Evolutionary conservation across 2,113 vertebrate genomes (phyloP), one percentile per base, ranked within the genome.

Genomic region (Carassius gibelio): DNA sequence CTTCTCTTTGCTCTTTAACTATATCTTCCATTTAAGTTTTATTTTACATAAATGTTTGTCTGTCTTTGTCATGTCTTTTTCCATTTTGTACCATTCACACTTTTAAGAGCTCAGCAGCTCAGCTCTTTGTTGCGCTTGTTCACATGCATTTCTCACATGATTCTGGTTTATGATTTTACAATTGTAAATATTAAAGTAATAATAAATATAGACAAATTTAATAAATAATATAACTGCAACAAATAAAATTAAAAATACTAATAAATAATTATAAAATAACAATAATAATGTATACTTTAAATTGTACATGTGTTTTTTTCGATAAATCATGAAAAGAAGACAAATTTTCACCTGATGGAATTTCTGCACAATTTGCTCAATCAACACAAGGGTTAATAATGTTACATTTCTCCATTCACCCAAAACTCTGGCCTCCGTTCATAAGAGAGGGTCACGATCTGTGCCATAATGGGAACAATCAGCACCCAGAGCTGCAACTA

Each of bases 321-420:
- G 75, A 69, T 55, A 80, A 17, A n/a, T 30, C 36, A 84, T 84
- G 81, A 88, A 84, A 50, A 50, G 74, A 36, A 64, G 38, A 76
- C 36, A 50, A 17, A 84, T 38, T 74, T 13, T 30, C 36, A 42
- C 48, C 52, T 87, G 84, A 88, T 89, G 86, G 72, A 82, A 88
- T 91, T 91, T 91, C 90, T 88, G 88, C 87, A 76, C 90, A 88
- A 91, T 91, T 90, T 90, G 83, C 80, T 88, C 83, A 85, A 86
- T 85, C 85, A 88, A 10, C 68, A 75, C 36, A 23, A 77, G 84
- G 87, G 87, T 89, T 90, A 89, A 83, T 82, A 77, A 87, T 75
- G 64, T 75, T 88, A 75, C 87, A 80, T 80, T 75, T 76, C 84
- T 85, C 82, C 84, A 81, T 89, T 90, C 88, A 88, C 81, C 82